Percentiles rank a stretch among this genome's conserved stretches.
Evolutionary conservation across 1,140 invertebrate genomes (phyloP).

Genomic region (Penaeus indicus): DNA sequence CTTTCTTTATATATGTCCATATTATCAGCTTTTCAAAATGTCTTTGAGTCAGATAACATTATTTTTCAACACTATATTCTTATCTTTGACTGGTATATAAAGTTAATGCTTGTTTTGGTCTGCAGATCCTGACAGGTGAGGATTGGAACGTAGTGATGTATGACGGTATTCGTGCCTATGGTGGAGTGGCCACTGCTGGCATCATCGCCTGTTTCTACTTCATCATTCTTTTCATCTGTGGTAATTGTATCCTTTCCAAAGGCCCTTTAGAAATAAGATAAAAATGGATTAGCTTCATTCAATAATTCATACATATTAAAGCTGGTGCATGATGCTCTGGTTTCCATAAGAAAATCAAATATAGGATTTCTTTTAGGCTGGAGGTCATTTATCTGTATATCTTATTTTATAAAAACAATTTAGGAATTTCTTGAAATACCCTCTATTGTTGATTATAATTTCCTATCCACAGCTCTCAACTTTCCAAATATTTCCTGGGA

Average conservation of each 20-base stretch:
- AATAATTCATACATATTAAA: not conserved
- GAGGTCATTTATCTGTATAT: too few species aligned
- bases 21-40: too few species aligned
- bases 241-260: constrained; percentile 83
- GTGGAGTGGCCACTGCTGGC: constrained; percentile 81
- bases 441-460: too few species aligned
- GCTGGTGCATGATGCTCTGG: not conserved
- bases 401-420: too few species aligned
- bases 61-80: not conserved
- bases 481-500: too few species aligned
- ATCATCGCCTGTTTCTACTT: constrained; percentile 99
- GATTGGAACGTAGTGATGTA: constrained; percentile 99
- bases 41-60: too few species aligned
- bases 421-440: too few species aligned
- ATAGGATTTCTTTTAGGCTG: too few species aligned
- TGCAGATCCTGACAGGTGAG: constrained; percentile 98
- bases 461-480: too few species aligned
- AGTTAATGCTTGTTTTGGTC: not conserved
- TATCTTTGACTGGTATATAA: not conserved
- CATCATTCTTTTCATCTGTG: constrained; percentile 98
- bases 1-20: too few species aligned
- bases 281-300: not conserved
- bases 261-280: not conserved
- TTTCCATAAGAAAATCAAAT: too few species aligned
- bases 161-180: constrained; percentile 95